Conservation (phyloP, 2,888 invertebrate genomes). For the Eupithecia abbreviata region DNA sequence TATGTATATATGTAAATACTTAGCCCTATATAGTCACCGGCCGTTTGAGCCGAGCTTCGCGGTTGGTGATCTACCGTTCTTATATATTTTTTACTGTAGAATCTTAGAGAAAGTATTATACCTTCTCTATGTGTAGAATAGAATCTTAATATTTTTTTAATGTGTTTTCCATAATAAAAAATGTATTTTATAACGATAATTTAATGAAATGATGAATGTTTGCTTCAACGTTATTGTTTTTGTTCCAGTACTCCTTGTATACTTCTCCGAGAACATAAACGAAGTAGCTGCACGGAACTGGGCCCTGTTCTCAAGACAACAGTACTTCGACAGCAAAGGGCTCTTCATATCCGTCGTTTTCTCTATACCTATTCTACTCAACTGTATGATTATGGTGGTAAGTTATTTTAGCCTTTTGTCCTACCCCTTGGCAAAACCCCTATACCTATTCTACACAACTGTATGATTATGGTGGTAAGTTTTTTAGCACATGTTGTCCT, state of each 20-base stretch:
- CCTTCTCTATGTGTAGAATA: too few relatives aligned
- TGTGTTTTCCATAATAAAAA: too few relatives aligned
- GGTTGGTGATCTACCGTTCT: too few relatives aligned
- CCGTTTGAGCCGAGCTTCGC: too few relatives aligned
- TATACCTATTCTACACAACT: conserved; percentile 95
- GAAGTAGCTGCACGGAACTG: conserved; percentile 94
- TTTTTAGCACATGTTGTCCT: conserved; percentile 20
- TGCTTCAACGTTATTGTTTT: neutral
- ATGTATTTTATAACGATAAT: too few relatives aligned
- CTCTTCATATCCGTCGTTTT: conserved; percentile 96
- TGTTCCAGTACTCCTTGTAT: conserved; percentile 91
- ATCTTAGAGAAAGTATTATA: too few relatives aligned
- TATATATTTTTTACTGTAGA: too few relatives aligned
- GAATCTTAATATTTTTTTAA: too few relatives aligned
- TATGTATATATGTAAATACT: too few relatives aligned
- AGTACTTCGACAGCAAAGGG: conserved; percentile 97
- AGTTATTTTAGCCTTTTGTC: conserved; percentile 73
- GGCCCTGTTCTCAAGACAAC: conserved; percentile 94
- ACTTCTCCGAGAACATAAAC: conserved; percentile 95
- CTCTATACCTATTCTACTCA: conserved; percentile 95
- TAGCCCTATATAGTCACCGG: too few relatives aligned
- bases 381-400: conserved; percentile 97
- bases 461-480: conserved; percentile 97
- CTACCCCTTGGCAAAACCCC: conserved; percentile 54
- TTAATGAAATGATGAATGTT: neutral